Evolutionary conservation across 2,113 vertebrate genomes (phyloP).

Genomic region (Phaetusa simplex): DNA sequence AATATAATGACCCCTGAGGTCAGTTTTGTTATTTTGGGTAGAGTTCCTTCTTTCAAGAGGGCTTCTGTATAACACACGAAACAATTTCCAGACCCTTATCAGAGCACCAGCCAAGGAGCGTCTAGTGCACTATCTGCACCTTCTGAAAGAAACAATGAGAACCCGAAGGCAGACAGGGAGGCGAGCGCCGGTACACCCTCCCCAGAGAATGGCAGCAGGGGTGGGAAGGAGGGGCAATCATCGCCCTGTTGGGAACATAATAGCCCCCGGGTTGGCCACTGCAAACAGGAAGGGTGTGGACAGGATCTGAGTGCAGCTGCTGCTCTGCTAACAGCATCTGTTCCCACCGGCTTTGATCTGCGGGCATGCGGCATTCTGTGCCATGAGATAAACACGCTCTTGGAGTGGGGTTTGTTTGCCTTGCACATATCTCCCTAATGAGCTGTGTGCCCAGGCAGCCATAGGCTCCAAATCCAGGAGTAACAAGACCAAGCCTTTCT

Average conservation of each 20-base stretch:
- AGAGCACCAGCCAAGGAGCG: slow-evolving; percentile 69
- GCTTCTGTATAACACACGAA: slow-evolving; percentile 63
- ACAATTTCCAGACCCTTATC: slow-evolving; percentile 77
- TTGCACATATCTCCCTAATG: not conserved
- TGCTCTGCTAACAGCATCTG: slow-evolving; percentile 74
- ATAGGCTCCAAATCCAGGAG: not conserved
- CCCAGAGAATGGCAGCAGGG: slow-evolving; percentile 44
- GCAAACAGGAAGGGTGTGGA: slow-evolving; percentile 89
- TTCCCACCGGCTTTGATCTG: slow-evolving; percentile 85
- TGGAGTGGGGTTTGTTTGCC: slow-evolving; percentile 72
- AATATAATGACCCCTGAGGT: not conserved
- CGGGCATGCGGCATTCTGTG: slow-evolving; percentile 73
- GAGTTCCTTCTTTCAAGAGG: slow-evolving; percentile 47
- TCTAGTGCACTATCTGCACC: slow-evolving; percentile 75
- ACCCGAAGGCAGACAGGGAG: slow-evolving; percentile 60
- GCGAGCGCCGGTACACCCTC: slow-evolving; percentile 1
- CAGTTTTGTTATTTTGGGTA: slow-evolving; percentile 44
- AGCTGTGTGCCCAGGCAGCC: not conserved
- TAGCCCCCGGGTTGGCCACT: slow-evolving; percentile 74
- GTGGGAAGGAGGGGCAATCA: slow-evolving; percentile 61
- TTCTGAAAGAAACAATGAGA: slow-evolving; percentile 74
- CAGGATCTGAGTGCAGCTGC: slow-evolving; percentile 82
- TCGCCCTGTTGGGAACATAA: slow-evolving; percentile 76
- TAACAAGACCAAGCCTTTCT: not conserved
- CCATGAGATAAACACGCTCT: slow-evolving; percentile 78